phyloP scores from a whole-genome alignment of 2,888 invertebrate species.

The Augochlorella aurata region DNA sequence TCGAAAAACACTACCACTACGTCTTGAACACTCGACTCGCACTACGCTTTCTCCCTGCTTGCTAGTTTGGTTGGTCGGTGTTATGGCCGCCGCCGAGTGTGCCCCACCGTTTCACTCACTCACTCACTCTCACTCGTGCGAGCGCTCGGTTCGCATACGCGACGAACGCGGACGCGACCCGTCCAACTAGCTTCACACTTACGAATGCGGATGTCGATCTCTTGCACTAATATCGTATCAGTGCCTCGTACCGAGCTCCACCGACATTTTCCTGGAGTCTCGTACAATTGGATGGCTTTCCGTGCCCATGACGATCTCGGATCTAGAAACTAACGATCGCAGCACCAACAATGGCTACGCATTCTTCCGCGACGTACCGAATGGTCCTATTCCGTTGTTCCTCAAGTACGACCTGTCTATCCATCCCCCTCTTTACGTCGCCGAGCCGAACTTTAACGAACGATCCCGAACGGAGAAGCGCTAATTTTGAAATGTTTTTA shows the following conservation, averaged over 20 bases:
- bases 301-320: slow-evolving; percentile 83
- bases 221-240: slow-evolving; percentile 75
- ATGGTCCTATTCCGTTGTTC: slow-evolving; percentile 78
- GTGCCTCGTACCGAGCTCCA: slow-evolving; percentile 81
- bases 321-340: slow-evolving; percentile 81
- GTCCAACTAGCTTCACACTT: slow-evolving; percentile 61
- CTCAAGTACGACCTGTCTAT: slow-evolving; percentile 56
- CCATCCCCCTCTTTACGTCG: slow-evolving; percentile 44
- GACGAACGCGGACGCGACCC: slow-evolving; percentile 68
- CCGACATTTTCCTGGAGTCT: slow-evolving; percentile 81
- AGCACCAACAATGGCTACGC: slow-evolving; percentile 83
- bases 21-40: slow-evolving; percentile 77
- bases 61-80: slow-evolving; percentile 78
- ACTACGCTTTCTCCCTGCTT: slow-evolving; percentile 78
- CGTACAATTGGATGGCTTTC: slow-evolving; percentile 82
- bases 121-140: slow-evolving; percentile 74
- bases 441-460: slow-evolving; percentile 36
- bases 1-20: slow-evolving; percentile 79
- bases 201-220: slow-evolving; percentile 51
- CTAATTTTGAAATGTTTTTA: slow-evolving; percentile 53
- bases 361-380: slow-evolving; percentile 79
- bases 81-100: slow-evolving; percentile 77
- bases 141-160: slow-evolving; percentile 72
- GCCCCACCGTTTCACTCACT: slow-evolving; percentile 76
- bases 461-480: slow-evolving; percentile 51